Conservation (phyloP, 2,888 invertebrate genomes). For the Apamea monoglypha region DNA sequence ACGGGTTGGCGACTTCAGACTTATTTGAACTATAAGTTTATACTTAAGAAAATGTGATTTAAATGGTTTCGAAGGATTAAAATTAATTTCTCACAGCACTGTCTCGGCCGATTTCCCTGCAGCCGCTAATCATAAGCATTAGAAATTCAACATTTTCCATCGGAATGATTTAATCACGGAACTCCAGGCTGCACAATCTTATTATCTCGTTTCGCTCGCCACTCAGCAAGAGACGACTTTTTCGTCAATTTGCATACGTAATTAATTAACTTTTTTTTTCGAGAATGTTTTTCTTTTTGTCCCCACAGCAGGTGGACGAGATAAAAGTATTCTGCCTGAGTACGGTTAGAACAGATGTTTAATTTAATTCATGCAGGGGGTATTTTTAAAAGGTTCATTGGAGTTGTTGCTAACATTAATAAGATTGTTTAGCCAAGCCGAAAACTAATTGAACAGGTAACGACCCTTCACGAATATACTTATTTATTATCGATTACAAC, state of each 20-base stretch:
- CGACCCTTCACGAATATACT: neutral
- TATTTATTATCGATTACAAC: neutral
- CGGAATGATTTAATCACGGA: constrained; percentile 84
- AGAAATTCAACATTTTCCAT: constrained; percentile 75
- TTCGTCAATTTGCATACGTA: constrained; percentile 89
- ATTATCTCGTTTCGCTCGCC: constrained; percentile 82
- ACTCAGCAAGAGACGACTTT: constrained; percentile 80
- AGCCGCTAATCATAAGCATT: constrained; percentile 69
- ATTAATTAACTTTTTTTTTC: constrained; percentile 88
- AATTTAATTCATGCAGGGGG: constrained; percentile 60
- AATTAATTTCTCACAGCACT: neutral
- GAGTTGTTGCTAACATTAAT: neutral
- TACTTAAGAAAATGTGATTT: neutral
- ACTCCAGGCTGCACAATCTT: constrained; percentile 81
- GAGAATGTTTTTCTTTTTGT: constrained; percentile 76
- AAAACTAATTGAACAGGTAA: neutral
- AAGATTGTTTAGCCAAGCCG: neutral
- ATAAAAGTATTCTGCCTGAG: constrained; percentile 69
- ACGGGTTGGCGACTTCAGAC: neutral
- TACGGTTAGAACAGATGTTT: constrained; percentile 65
- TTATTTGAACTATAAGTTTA: neutral
- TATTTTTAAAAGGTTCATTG: constrained; percentile 16
- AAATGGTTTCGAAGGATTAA: neutral
- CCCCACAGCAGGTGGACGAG: constrained; percentile 76
- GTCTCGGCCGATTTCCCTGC: neutral